Evolutionary conservation across 2,888 invertebrate genomes (phyloP).

Genomic region (Trissolcus japonicus): DNA sequence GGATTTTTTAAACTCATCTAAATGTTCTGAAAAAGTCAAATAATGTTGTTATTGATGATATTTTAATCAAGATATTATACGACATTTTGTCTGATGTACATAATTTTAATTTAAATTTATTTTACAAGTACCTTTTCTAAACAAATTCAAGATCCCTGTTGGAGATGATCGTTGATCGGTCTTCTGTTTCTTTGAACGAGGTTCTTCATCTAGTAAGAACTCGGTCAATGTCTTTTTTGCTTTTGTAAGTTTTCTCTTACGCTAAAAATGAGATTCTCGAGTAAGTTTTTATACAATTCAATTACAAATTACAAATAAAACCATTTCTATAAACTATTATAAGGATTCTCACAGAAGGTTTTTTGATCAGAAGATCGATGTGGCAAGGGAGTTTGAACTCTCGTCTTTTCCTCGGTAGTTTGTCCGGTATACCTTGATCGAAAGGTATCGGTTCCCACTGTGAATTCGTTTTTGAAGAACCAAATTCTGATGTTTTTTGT

Average conservation of each 20-base stretch:
- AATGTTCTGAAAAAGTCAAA: conserved; percentile 15
- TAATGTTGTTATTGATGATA: too few relatives aligned
- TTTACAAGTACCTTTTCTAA: conserved; percentile 59
- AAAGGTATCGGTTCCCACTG: conserved; percentile 69
- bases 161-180: conserved; percentile 59
- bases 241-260: conserved; percentile 33
- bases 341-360: conserved; percentile 43
- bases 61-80: neutral
- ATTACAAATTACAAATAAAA: neutral
- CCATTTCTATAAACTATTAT: neutral
- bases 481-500: conserved; percentile 13
- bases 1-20: conserved; percentile 36
- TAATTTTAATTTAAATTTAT: neutral
- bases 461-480: conserved; percentile 21
- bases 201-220: conserved; percentile 58
- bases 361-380: conserved; percentile 60
- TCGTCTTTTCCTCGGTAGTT: conserved; percentile 54
- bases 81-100: too few relatives aligned
- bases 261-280: conserved; percentile 9
- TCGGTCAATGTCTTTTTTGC: conserved; percentile 44
- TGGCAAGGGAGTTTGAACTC: conserved; percentile 66
- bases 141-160: conserved; percentile 55
- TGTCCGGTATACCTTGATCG: conserved; percentile 62
- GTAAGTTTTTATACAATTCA: neutral
- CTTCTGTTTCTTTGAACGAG: conserved; percentile 53